Evolutionary conservation across 2,797 vertebrate species (phyloP).

Genomic region (Microcaecilia unicolor): DNA sequence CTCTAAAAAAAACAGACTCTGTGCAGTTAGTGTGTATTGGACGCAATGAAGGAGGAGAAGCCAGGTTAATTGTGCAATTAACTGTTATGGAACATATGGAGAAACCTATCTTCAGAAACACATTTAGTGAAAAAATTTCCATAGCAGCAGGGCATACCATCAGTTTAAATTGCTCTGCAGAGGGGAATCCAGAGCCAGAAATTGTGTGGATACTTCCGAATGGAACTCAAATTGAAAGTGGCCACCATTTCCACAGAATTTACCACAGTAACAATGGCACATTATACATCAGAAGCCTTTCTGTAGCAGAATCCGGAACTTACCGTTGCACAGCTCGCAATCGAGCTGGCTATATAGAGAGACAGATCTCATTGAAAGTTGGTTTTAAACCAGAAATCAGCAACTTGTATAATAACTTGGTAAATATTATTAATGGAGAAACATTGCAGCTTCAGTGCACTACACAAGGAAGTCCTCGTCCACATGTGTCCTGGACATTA

Average conservation of each 20-base stretch:
- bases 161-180: conserved; percentile 74
- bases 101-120: conserved; percentile 47
- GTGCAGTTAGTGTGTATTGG: conserved; percentile 70
- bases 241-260: conserved; percentile 55
- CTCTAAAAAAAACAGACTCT: conserved; percentile 52
- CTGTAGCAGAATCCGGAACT: conserved; percentile 61
- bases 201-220: conserved; percentile 75
- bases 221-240: conserved; percentile 56
- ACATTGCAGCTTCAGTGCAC: conserved; percentile 69
- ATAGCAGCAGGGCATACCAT: conserved; percentile 65
- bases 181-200: conserved; percentile 43
- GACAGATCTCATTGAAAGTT: conserved; percentile 59
- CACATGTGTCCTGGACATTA: conserved; percentile 69
- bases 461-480: conserved; percentile 31
- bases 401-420: conserved; percentile 58
- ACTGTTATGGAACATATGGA: conserved; percentile 52
- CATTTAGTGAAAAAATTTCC: conserved; percentile 49
- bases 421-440: conserved; percentile 72
- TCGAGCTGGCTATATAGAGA: conserved; percentile 54
- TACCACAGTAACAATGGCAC: conserved; percentile 67
- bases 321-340: conserved; percentile 76
- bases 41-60: conserved; percentile 81
- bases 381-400: conserved; percentile 60
- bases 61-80: conserved; percentile 63
- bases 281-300: conserved; percentile 66